Evolutionary conservation across 2,113 vertebrate species (phyloP), one percentile per base, ranked within the genome.

Genomic region (Charina bottae): DNA sequence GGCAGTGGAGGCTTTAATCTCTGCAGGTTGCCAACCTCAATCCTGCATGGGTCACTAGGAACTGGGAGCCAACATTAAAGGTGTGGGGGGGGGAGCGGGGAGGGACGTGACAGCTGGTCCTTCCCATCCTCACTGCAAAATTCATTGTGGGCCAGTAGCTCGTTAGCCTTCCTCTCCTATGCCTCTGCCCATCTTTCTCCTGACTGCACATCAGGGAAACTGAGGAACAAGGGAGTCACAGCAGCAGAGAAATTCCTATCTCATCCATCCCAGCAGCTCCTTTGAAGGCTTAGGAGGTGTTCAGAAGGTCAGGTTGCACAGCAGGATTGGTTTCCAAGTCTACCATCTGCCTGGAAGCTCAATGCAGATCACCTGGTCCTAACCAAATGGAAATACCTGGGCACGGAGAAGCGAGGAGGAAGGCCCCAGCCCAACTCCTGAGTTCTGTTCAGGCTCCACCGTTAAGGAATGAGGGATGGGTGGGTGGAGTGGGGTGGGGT

Each of bases 401-500:
- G 6, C 2, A 5, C 1, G 0, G 42, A 84, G 4, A 46, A 84
- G 46, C 24, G 9, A 26, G 83, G 23, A 13, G 13, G 46, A 49
- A 84, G 2, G 9, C 24, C 24, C 46, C 83, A 33, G n/a, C 15
- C 64, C n/a, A 5, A 0, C 12, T 68, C 28, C 5, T 1, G 64
- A 15, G n/a, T 15, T 72, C 13, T 33, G n/a, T 17, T 17, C 64
- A 17, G 10, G 21, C 78, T 24, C 17, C 19, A 4, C 21, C 6
- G 1, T 60, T 12, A 49, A 49, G 59, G 2, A 64, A 88, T 9
- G 24, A 0, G 13, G 62, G 0, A 28, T 10, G 4, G n/a, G 26
- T 9, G 62, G 3, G 11, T 0, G n/a, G 4, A 0, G 6, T n/a
- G n/a, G 5, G 0, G 5, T 15, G 5, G 42, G 42, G 42, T 15